phyloP scores from a whole-genome alignment of 1,140 invertebrate species.

The Megathymus violae region DNA sequence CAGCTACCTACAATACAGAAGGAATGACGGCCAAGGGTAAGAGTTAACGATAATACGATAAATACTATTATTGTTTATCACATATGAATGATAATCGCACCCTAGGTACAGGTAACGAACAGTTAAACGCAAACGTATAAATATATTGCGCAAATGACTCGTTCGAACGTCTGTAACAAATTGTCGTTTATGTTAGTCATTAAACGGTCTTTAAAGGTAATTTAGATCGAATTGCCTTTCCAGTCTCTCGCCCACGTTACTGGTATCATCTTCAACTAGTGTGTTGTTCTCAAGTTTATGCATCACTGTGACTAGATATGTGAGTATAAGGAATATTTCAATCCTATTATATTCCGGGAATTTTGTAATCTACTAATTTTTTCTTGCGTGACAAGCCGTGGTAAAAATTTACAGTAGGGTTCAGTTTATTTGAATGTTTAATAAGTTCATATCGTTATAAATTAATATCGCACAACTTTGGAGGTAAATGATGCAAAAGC shows the following conservation, averaged over 20 bases:
- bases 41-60: slow-evolving; percentile 32
- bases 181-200: slow-evolving; percentile 20
- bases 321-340: not conserved
- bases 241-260: slow-evolving; percentile 17
- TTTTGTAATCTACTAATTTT: not conserved
- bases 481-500: slow-evolving; percentile 29
- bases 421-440: slow-evolving; percentile 6
- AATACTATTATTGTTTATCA: not conserved
- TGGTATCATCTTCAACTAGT: slow-evolving; percentile 16
- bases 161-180: slow-evolving; percentile 19
- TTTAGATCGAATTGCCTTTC: slow-evolving; percentile 24
- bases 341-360: not conserved
- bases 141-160: slow-evolving; percentile 26
- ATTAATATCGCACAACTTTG: slow-evolving; percentile 11
- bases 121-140: slow-evolving; percentile 19
- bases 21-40: slow-evolving; percentile 92
- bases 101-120: slow-evolving; percentile 18
- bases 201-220: slow-evolving; percentile 27
- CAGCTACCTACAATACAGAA: slow-evolving; percentile 93
- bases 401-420: not conserved
- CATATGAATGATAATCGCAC: slow-evolving; percentile 20
- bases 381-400: not conserved
- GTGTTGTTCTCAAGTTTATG: not conserved
- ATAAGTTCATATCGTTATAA: not conserved
- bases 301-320: too few species aligned